A percentile compares a stretch with the other conserved stretches of the same genome.
phyloP scores from a whole-genome alignment of 2,113 vertebrate genomes.

The Zapornia atra region DNA sequence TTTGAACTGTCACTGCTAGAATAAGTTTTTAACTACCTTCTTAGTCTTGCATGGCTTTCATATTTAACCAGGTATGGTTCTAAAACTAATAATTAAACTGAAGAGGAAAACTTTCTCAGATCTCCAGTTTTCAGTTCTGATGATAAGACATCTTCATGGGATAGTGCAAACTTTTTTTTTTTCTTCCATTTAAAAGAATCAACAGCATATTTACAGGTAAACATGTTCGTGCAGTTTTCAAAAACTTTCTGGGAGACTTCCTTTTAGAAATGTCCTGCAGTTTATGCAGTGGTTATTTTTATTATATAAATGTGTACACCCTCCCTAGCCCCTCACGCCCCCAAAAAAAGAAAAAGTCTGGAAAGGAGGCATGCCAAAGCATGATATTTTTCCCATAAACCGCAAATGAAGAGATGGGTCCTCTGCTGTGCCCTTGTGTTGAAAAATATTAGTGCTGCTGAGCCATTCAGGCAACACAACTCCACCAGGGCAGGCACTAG shows the following conservation, averaged over 20 bases:
- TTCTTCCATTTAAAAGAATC: neutral
- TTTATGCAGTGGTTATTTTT: neutral
- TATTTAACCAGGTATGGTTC: neutral
- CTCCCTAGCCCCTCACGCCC: accelerated
- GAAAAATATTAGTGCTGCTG: neutral
- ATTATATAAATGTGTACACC: neutral
- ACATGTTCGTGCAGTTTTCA: neutral
- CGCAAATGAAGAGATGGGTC: neutral
- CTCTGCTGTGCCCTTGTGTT: neutral
- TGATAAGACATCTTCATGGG: neutral
- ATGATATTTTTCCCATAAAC: neutral
- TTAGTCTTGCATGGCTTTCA: neutral
- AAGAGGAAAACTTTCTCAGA: neutral
- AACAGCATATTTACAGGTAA: neutral
- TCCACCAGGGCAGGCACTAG: neutral
- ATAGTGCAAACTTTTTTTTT: neutral
- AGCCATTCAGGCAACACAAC: neutral
- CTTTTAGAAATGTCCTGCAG: neutral
- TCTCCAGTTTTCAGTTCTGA: neutral
- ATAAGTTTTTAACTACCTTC: neutral
- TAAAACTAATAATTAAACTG: neutral
- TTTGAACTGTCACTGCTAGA: neutral
- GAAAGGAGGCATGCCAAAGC: neutral
- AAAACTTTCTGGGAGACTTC: neutral
- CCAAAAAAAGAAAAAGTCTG: neutral